Evolutionary conservation across 2,797 vertebrate species (phyloP), one percentile per base, ranked within the genome.

Genomic region (Miichthys miiuy): DNA sequence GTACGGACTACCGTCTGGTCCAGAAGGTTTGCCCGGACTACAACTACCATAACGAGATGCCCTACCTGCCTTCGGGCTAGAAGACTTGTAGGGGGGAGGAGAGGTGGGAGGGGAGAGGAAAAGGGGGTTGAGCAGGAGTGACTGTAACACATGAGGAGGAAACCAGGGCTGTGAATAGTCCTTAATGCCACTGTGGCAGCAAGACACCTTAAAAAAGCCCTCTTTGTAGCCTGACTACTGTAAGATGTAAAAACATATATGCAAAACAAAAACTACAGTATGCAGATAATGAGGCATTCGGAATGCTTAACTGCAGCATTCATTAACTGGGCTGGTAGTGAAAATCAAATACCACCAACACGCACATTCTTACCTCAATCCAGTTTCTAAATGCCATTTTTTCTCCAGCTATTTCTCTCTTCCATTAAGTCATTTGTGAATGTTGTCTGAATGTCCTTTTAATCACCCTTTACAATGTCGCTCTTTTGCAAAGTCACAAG

Each of bases 21-120:
- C 98, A 99, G 93, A 99, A 98, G 88, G 97, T 98, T 70, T 99
- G 98, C 84, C 98, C 98, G 12, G 98, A 99, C 93, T 98, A 99
- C 93, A 97, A 97, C 94, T 96, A 96, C 82, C 98, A 98, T 87
- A 96, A 96, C 6, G 97, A 97, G 69, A 97, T 96, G 75, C 97
- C 97, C 91, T 97, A 97, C 90, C 96, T 97, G 87, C 97, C 98
- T 3, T 98, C 98, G 5, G 98, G 98, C 47, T 99, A 96, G 89
- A 90, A 20, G 55, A 72, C 51, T 17, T 46, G 25, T 34, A 42
- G 68, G 38, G 68, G 74, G 69, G 80, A 72, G 44, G 82, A 88
- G 85, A 72, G 80, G 80, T 66, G 70, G 73, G 75, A 70, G 78
- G 75, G 80, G 77, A 71, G 66, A 75, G 77, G 79, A 79, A 65